Evolutionary conservation across 2,888 invertebrate species (phyloP).

Genomic region (Brenthis hecate): DNA sequence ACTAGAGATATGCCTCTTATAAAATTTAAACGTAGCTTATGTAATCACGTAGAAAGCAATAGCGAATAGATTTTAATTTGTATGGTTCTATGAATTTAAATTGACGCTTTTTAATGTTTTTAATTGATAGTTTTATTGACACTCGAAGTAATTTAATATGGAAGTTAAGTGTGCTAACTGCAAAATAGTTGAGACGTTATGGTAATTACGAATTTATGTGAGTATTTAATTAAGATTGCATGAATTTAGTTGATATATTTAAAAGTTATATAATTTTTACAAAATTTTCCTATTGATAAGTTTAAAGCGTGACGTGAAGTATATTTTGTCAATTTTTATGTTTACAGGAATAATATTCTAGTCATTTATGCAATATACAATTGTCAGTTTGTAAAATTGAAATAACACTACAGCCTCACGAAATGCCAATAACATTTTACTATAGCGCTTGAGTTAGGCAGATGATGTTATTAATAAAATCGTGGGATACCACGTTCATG

Average conservation of each 20-base stretch:
- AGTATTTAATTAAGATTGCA: slow-evolving; percentile 10
- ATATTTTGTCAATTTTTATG: slow-evolving; percentile 1
- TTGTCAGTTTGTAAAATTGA: slow-evolving; percentile 31
- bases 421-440: slow-evolving; percentile 36
- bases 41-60: slow-evolving; percentile 21
- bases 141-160: slow-evolving; percentile 18
- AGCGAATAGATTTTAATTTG: slow-evolving; percentile 26
- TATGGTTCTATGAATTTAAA: slow-evolving; percentile 12
- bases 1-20: not conserved
- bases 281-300: no score
- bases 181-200: not conserved
- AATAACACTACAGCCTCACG: slow-evolving; percentile 34
- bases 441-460: slow-evolving; percentile 20
- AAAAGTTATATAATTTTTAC: no score
- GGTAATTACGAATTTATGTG: not conserved
- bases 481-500: slow-evolving; percentile 33
- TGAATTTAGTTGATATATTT: not conserved
- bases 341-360: not conserved
- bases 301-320: not conserved
- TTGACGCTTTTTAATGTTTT: slow-evolving; percentile 4
- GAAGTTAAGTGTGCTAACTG: slow-evolving; percentile 10
- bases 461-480: slow-evolving; percentile 37
- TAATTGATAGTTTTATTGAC: slow-evolving; percentile 18
- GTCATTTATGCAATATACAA: slow-evolving; percentile 23
- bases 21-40: slow-evolving; percentile 24